Conservation (phyloP, 2,113 vertebrate species). For the Hippopotamus amphibius region DNA sequence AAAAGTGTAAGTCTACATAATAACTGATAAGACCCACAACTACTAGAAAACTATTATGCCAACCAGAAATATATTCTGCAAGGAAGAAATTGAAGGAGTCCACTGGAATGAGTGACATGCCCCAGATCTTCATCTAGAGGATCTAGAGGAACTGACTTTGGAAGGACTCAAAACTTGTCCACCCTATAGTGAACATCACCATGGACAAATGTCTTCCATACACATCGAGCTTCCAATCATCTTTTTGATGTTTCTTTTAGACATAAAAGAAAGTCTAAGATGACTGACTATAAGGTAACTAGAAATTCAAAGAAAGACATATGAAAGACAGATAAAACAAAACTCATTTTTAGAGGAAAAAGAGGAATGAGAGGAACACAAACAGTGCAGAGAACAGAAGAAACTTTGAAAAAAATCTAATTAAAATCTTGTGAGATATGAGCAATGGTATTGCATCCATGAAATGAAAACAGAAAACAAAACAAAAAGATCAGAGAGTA, state of each 20-base stretch:
- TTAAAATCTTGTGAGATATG: not conserved
- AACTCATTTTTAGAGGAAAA: not conserved
- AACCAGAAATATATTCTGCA: not conserved
- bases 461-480: not conserved
- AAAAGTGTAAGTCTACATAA: not conserved
- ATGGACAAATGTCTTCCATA: not conserved
- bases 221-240: not conserved
- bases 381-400: not conserved
- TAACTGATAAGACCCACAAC: not conserved
- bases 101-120: not conserved
- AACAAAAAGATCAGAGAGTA: not conserved
- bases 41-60: not conserved
- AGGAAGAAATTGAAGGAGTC: not conserved
- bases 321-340: not conserved
- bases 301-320: not conserved
- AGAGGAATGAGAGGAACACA: not conserved
- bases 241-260: not conserved
- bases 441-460: not conserved
- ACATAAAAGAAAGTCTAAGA: not conserved
- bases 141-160: not conserved
- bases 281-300: not conserved
- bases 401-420: not conserved
- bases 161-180: not conserved
- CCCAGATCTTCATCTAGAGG: too few relatives aligned
- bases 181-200: not conserved